Percentiles rank a stretch among this genome's conserved stretches.
phyloP scores from a whole-genome alignment of 1,140 invertebrate species.

The Hycleus phaleratus region DNA sequence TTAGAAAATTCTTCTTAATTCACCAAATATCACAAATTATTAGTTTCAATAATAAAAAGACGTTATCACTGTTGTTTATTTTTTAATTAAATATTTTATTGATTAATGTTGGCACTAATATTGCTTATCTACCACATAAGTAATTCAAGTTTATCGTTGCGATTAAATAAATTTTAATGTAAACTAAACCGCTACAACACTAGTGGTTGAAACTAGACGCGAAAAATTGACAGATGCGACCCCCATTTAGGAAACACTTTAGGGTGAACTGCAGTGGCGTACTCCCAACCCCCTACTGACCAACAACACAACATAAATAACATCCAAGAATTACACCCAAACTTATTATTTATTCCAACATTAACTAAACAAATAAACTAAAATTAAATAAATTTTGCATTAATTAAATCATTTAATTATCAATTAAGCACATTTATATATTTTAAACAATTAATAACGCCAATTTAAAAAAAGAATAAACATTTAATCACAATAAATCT shows the following conservation, averaged over 20 bases:
- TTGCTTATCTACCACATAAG: background rate
- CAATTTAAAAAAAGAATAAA: no score
- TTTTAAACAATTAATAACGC: no score
- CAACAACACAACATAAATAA: no score
- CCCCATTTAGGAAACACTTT: slow-evolving; percentile 28
- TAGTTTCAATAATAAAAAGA: no score
- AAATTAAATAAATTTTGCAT: no score
- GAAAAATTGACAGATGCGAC: slow-evolving; percentile 42
- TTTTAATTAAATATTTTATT: background rate
- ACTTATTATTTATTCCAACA: background rate
- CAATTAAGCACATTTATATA: no score
- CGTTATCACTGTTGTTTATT: background rate
- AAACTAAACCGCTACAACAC: slow-evolving; percentile 28
- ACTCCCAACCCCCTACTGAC: background rate
- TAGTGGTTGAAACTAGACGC: slow-evolving; percentile 25
- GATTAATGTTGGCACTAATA: background rate
- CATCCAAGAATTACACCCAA: background rate
- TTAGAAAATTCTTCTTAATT: no score
- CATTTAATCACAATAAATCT: no score
- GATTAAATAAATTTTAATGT: slow-evolving; percentile 9
- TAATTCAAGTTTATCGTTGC: background rate
- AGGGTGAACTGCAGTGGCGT: slow-evolving; percentile 32
- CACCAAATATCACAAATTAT: no score
- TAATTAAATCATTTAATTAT: no score
- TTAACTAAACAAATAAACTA: no score